phyloP scores from a whole-genome alignment of 2,797 vertebrate species.

The Calcarius lapponicus region DNA sequence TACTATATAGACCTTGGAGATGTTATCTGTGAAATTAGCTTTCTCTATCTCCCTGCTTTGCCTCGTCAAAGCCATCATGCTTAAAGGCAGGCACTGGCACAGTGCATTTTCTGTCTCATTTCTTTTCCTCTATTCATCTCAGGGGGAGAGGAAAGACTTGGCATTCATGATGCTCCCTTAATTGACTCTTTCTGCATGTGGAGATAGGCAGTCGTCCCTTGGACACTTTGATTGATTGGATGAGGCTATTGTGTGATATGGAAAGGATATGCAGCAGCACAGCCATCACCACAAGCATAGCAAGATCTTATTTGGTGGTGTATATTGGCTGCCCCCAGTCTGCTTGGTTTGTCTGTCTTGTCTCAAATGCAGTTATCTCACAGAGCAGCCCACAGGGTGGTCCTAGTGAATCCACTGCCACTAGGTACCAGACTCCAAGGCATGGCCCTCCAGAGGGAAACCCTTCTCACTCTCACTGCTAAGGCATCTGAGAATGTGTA shows the following conservation, averaged over 20 bases:
- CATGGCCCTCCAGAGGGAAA: background rate
- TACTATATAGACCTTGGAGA: conserved; percentile 17
- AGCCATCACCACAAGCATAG: background rate
- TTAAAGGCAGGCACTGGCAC: conserved; percentile 26
- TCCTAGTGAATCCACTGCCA: background rate
- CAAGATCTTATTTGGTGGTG: background rate
- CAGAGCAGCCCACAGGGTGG: background rate
- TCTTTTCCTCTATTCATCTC: conserved; percentile 28
- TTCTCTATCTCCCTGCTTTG: conserved; percentile 43
- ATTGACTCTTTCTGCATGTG: conserved; percentile 4
- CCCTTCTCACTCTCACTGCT: background rate
- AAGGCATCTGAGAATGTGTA: background rate
- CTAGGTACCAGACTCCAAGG: background rate
- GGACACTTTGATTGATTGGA: conserved; percentile 37
- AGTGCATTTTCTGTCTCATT: conserved; percentile 32
- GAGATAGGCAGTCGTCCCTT: conserved; percentile 6
- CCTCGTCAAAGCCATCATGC: background rate
- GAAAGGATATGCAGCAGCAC: background rate
- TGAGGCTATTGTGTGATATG: background rate
- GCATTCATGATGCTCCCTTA: conserved; percentile 42
- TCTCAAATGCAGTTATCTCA: background rate
- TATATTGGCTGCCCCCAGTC: background rate
- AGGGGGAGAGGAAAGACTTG: conserved; percentile 15
- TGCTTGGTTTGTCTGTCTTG: background rate
- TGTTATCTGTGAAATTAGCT: conserved; percentile 52